These are phyloP conservation scores for Microhierax caerulescens DNA, from an alignment of 2,797 vertebrate genomes.

Conservation along the genomic window DNA sequence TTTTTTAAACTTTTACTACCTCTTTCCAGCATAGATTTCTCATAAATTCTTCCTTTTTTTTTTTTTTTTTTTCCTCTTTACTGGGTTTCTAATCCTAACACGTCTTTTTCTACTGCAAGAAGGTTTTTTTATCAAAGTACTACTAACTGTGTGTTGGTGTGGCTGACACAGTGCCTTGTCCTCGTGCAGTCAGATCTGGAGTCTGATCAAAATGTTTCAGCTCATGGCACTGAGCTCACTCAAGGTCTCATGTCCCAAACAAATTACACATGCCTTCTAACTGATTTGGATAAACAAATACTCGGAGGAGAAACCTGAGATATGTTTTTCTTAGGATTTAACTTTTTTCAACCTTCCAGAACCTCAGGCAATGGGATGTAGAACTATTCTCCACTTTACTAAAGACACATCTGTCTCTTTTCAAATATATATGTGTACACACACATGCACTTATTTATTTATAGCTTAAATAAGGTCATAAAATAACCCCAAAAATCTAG, in stretches of 20 bases:
- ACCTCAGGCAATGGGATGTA: constrained; percentile 23
- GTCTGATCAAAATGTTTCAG: not conserved
- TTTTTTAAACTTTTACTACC: not conserved
- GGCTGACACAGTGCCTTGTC: not conserved
- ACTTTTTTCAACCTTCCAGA: constrained; percentile 57
- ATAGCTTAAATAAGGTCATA: constrained; percentile 77
- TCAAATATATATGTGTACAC: not conserved
- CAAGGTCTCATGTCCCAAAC: not conserved
- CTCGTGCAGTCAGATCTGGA: not conserved
- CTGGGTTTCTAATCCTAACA: not conserved
- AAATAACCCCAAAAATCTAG: constrained; percentile 69
- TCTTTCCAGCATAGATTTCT: not conserved
- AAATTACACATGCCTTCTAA: not conserved
- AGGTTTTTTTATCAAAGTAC: not conserved
- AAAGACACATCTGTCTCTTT: constrained; percentile 55
- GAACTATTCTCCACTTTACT: constrained; percentile 65
- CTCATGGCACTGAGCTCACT: not conserved
- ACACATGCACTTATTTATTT: not conserved
- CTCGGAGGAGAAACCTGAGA: not conserved
- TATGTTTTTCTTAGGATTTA: not conserved
- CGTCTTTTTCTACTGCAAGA: not conserved
- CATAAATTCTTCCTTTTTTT: not conserved
- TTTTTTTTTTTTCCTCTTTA: not conserved
- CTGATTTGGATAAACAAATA: not conserved
- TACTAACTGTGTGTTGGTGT: not conserved